Base-by-base conservation (phyloP, 2,113 vertebrate genomes). In the Carassius gibelio region DNA sequence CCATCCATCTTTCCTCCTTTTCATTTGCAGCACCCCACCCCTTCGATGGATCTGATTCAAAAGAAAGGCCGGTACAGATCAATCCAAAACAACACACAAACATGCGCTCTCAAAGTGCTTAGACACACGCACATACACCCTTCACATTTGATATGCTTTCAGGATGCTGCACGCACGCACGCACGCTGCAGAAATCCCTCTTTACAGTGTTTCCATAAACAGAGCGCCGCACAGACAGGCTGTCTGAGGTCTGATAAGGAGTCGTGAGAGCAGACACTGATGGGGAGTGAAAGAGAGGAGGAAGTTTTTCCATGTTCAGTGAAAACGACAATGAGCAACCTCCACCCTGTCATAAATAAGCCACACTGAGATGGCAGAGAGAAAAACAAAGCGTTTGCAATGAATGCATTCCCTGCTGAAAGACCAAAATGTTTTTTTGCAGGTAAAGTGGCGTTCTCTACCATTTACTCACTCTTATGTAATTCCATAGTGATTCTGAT, bases 1-100 rank as follows among this genome's bases (percentile, higher is more conserved):
- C 42, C 52, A 50, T 76, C 59, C 66, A 48, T 86, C 77, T 71
- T 83, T 86, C 21, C 38, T 87, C 76, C 89, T 57, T 81, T 85
- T 61, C 88, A 81, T 80, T 77, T 74, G 68, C 38, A 9, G 15
- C 38, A 61, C 69, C 61, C n/a, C 82, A 23, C 8, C 10, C 84
- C 23, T 55, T 34, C 34, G 15, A 19, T 62, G 59, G n/a, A 57
- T 23, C 45, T 8, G 26, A 81, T 81, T 81, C 61, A 81, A 81
- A 81, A 68, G 79, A 81, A 68, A 45, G 61, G 61, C 61, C 59
- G 59, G 78, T 66, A 45, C 23, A 11, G 61, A 68, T 81, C 42
- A 81, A 66, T 68, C 61, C 79, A 50, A 68, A 81, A 30, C 79
- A 59, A 64, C 74, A 45, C 75, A 59, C 62, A 85, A 48, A 71